Base-by-base conservation (phyloP, 2,113 vertebrate genomes). In the Oncorhynchus nerka region DNA sequence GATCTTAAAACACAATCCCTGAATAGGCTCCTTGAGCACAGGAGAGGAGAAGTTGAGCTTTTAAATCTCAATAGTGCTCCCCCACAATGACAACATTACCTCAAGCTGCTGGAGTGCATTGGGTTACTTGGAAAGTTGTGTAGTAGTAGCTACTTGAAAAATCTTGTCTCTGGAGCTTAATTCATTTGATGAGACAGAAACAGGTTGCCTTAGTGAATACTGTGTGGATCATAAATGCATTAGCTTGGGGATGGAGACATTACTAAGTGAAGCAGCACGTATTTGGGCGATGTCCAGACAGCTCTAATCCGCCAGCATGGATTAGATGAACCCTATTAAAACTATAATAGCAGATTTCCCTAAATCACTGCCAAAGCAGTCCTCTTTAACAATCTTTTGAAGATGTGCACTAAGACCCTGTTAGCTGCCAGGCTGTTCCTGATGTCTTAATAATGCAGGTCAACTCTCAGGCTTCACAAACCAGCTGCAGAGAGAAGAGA, bases 381-480 rank as follows among this genome's bases (percentile, higher is more conserved):
- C 68, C 85, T 83, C 75, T 89, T 87, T 87, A 88, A 87, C 86
- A 80, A 80, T 87, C 87, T 86, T 92, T 90, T 91, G 85, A 92
- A 86, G 86, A 91, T 87, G 87, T 76, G 85, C 83, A 77, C 26
- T 71, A 88, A 87, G 86, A 77, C 89, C 87, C 82, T 55, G 89
- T 91, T 89, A 93, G 81, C 77, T 75, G 66, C 85, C 87, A 84
- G 81, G 76, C 87, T 82, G 68, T 83, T 89, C 87, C 84, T 88
- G 82, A 93, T 87, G 90, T 90, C 89, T 92, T 91, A 89, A 92
- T 91, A 89, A 92, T 91, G 86, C 89, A 87, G 88, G 90, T 92
- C 89, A 92, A 75, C 81, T 88, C 83, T 75, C 78, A 88, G 84
- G 88, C 77, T 80, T 86, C 49, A 82, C 84, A 70, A 28, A 64